A percentile compares a stretch with the other conserved stretches of the same genome.
Conservation (phyloP, 53 echinoderm and acorn worm genomes). For the Echinometra lucunter region DNA sequence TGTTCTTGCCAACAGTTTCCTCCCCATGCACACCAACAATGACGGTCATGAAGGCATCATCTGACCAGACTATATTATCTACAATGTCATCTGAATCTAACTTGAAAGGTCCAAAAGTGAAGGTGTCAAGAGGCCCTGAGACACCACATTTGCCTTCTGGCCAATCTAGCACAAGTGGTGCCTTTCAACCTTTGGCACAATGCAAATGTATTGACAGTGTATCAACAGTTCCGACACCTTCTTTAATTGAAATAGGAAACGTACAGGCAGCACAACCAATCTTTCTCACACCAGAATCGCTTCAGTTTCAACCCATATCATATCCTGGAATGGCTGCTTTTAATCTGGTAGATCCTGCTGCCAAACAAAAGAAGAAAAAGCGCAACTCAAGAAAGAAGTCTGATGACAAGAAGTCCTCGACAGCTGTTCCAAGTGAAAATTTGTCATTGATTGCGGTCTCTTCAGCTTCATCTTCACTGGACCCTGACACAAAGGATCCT, state of each 20-base stretch:
- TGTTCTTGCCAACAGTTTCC: not conserved
- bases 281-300: not conserved
- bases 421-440: not conserved
- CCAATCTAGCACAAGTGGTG: not conserved
- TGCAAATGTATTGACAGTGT: not conserved
- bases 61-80: not conserved
- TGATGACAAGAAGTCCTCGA: not conserved
- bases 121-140: not conserved
- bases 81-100: not conserved
- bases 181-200: not conserved
- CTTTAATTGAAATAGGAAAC: not conserved
- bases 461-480: not conserved
- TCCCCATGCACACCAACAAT: not conserved
- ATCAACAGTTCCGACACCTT: conserved; percentile 31
- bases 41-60: conserved; percentile 27
- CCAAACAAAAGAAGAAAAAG: not conserved
- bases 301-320: not conserved
- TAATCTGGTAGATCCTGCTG: not conserved
- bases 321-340: not conserved
- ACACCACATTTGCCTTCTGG: not conserved
- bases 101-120: not conserved
- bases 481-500: not conserved
- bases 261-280: not conserved
- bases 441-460: not conserved
- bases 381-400: not conserved